phyloP scores from a whole-genome alignment of 2,888 invertebrate species.

The Nemapogon koenigi region DNA sequence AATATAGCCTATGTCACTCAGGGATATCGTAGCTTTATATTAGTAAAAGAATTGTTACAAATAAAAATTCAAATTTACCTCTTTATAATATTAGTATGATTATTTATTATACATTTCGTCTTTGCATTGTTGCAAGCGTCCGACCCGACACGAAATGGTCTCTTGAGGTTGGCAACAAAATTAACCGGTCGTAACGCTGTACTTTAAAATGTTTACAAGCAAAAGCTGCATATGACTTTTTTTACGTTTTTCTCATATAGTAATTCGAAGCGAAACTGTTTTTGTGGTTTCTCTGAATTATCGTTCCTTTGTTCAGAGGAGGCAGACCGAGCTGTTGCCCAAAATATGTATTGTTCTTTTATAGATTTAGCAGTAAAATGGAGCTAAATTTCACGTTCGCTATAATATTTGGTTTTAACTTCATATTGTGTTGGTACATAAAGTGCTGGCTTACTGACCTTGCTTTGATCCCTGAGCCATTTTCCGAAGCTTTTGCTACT shows the following conservation, averaged over 20 bases:
- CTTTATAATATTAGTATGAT: too few relatives aligned
- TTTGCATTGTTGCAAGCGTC: too few relatives aligned
- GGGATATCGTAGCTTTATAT: too few relatives aligned
- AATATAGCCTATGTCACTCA: too few relatives aligned
- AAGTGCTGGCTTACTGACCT: constrained; percentile 5
- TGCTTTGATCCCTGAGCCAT: background rate
- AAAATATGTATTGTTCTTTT: constrained; percentile 7
- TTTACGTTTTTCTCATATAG: background rate
- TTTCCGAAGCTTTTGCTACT: too few relatives aligned
- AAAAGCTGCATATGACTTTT: constrained; percentile 1
- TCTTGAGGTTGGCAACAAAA: too few relatives aligned
- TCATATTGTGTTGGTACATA: constrained; percentile 5
- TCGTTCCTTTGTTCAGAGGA: constrained; percentile 6
- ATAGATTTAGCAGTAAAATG: constrained; percentile 9
- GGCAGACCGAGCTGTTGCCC: constrained; percentile 2
- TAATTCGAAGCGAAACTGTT: constrained; percentile 4
- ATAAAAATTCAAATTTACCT: too few relatives aligned
- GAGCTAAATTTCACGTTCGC: background rate
- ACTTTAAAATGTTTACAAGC: background rate
- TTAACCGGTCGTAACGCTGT: too few relatives aligned
- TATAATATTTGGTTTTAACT: constrained; percentile 7
- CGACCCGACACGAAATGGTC: too few relatives aligned
- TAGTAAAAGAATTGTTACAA: too few relatives aligned
- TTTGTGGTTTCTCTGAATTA: constrained; percentile 9
- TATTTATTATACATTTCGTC: too few relatives aligned